phyloP scores from a whole-genome alignment of 2,797 vertebrate species.

The Aplochiton taeniatus region DNA sequence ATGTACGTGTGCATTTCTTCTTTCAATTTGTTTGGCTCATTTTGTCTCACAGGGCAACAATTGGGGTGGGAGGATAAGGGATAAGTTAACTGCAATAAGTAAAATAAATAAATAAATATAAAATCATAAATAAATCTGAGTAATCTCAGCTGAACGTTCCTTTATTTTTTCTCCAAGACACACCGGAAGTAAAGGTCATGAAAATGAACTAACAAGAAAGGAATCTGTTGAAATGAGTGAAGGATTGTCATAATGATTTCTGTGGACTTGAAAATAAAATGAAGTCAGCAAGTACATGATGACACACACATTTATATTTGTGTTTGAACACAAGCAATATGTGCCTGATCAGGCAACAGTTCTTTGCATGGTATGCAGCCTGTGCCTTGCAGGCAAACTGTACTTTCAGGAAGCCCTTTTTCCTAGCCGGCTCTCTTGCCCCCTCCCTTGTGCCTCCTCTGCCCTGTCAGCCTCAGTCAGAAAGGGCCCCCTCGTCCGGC shows the following conservation, averaged over 20 bases:
- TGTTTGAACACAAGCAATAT: slow-evolving; percentile 20
- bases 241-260: too few relatives aligned
- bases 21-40: slow-evolving; percentile 41
- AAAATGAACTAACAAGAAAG: slow-evolving; percentile 6
- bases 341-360: slow-evolving; percentile 18
- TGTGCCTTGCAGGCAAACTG: slow-evolving; percentile 44
- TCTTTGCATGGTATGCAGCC: slow-evolving; percentile 21
- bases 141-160: too few relatives aligned
- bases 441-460: slow-evolving; percentile 35
- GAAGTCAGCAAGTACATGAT: too few relatives aligned
- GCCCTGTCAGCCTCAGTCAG: slow-evolving; percentile 62
- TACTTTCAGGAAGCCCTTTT: slow-evolving; percentile 61
- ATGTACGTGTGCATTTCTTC: slow-evolving; percentile 33
- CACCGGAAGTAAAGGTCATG: too few relatives aligned
- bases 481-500: slow-evolving; percentile 51
- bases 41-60: slow-evolving; percentile 21
- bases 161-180: too few relatives aligned
- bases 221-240: too few relatives aligned
- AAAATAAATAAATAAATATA: slow-evolving; percentile 6
- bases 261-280: too few relatives aligned
- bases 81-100: slow-evolving; percentile 2
- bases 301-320: background rate
- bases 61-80: slow-evolving; percentile 9
- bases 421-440: slow-evolving; percentile 29
- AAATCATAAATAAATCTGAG: background rate